Percentiles rank a stretch among this genome's conserved stretches.
These are phyloP conservation scores for Triplophysa siluroides DNA, from an alignment of 2,113 vertebrate species.

Conservation along the genomic window DNA sequence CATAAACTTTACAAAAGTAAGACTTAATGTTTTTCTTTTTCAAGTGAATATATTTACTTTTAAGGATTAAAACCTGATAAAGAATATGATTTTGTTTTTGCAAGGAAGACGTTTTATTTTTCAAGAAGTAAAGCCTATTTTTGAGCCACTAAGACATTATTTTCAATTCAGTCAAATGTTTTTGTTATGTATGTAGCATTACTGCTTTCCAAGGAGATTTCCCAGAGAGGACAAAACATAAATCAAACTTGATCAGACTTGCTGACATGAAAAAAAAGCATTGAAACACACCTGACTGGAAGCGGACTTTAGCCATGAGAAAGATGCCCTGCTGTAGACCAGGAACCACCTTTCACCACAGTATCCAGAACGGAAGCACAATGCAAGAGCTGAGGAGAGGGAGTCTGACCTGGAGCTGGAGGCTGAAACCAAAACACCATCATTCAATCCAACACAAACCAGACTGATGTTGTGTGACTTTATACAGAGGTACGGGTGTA, in stretches of 20 bases:
- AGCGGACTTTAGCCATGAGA: constrained; percentile 89
- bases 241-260: not conserved
- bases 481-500: not conserved
- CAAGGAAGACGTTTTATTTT: too few species aligned
- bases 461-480: not conserved
- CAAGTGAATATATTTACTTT: too few species aligned
- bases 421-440: constrained; percentile 69
- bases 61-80: too few species aligned
- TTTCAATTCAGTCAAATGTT: too few species aligned
- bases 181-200: too few species aligned
- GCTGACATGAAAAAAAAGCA: not conserved
- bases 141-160: too few species aligned
- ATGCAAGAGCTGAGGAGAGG: constrained; percentile 82
- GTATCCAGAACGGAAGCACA: constrained; percentile 88
- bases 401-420: constrained; percentile 78
- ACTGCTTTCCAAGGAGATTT: not conserved
- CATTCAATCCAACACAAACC: not conserved
- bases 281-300: constrained; percentile 82
- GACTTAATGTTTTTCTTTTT: too few species aligned
- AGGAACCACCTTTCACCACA: constrained; percentile 86
- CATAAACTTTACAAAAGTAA: too few species aligned
- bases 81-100: too few species aligned
- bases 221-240: not conserved
- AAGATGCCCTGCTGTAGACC: constrained; percentile 88
- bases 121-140: too few species aligned